Conservation (phyloP, 2,797 vertebrate genomes). For the Acropternis orthonyx region DNA sequence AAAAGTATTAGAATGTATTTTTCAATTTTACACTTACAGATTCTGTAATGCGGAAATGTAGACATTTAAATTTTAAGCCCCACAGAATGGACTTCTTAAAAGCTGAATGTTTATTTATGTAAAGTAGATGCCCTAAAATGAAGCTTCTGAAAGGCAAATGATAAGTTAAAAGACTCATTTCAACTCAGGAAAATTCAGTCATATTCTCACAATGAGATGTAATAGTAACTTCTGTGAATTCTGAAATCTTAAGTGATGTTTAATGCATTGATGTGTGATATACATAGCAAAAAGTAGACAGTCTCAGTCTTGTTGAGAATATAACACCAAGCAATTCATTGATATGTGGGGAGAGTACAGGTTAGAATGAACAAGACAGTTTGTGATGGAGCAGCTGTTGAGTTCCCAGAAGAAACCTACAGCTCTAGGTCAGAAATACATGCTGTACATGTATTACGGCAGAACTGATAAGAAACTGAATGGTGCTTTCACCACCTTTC, state of each 20-base stretch:
- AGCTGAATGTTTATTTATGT: slow-evolving; percentile 63
- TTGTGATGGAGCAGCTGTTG: not conserved
- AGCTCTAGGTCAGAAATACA: not conserved
- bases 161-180: slow-evolving; percentile 57
- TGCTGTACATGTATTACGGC: not conserved
- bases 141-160: slow-evolving; percentile 60
- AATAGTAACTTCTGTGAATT: slow-evolving; percentile 39
- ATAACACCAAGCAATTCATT: not conserved
- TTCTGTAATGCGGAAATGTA: slow-evolving; percentile 48
- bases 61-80: slow-evolving; percentile 49
- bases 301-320: slow-evolving; percentile 6
- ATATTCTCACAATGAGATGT: slow-evolving; percentile 39
- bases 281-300: not conserved
- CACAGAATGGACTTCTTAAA: slow-evolving; percentile 62
- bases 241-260: slow-evolving; percentile 39
- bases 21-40: slow-evolving; percentile 70
- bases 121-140: slow-evolving; percentile 38
- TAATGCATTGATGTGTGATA: not conserved
- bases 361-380: not conserved
- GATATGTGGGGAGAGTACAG: not conserved
- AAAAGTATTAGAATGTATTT: slow-evolving; percentile 64
- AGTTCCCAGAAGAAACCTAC: not conserved
- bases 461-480: not conserved
- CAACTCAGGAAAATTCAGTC: slow-evolving; percentile 47
- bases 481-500: not conserved